phyloP scores from a whole-genome alignment of 2,888 invertebrate genomes.

The Oxyscelio sp. region DNA sequence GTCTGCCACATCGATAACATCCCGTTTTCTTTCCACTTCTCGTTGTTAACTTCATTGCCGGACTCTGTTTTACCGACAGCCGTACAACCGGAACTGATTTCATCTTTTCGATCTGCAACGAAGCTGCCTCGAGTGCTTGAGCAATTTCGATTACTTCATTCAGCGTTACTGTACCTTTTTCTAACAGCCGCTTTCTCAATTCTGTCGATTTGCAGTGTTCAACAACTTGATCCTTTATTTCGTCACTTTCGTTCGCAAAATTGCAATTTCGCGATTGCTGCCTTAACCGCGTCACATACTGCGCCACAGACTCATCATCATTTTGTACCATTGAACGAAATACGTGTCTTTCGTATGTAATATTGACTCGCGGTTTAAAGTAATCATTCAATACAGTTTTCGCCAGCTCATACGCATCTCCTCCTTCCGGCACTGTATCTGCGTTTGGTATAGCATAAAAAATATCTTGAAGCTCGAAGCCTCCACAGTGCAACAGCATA shows the following conservation, averaged over 20 bases:
- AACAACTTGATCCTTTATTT: constrained; percentile 68
- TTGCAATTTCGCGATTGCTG: constrained; percentile 81
- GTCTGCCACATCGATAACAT: constrained; percentile 27
- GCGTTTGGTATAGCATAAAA: constrained; percentile 32
- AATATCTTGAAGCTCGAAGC: constrained; percentile 26
- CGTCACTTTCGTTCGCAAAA: constrained; percentile 72
- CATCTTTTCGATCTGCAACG: constrained; percentile 5
- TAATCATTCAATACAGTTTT: constrained; percentile 48
- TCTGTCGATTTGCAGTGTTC: constrained; percentile 66
- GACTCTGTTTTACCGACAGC: neutral
- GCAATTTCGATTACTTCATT: constrained; percentile 11
- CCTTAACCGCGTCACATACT: constrained; percentile 79
- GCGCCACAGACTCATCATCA: constrained; percentile 79
- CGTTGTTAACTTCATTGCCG: neutral
- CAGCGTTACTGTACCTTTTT: constrained; percentile 50
- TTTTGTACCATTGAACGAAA: constrained; percentile 80
- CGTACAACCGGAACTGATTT: neutral
- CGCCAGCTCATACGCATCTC: constrained; percentile 22
- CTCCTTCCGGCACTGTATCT: constrained; percentile 6
- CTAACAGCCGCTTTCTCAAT: constrained; percentile 60
- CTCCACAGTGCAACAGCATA: constrained; percentile 19
- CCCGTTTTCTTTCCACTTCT: neutral
- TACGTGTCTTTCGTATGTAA: constrained; percentile 81
- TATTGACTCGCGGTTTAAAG: constrained; percentile 81
- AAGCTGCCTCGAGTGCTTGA: constrained; percentile 9